Evolutionary conservation across 2,797 vertebrate genomes (phyloP), one percentile per base, ranked within the genome.

Genomic region (Spondyliosoma cantharus): DNA sequence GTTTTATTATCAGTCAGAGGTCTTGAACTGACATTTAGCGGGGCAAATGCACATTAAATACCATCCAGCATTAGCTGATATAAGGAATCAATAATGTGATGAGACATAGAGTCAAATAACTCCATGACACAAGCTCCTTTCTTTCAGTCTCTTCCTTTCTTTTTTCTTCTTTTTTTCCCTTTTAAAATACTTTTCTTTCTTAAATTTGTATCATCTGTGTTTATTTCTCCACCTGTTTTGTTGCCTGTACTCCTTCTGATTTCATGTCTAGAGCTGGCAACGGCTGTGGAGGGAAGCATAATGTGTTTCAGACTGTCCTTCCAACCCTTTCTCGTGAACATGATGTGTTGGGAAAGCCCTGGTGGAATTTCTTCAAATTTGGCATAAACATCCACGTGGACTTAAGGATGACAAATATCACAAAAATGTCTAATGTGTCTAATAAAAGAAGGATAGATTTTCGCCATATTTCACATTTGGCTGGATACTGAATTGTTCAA

Each of bases 11-110:
- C n/a, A 50, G 67, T 71, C 50, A 16, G 42, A 54, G 67, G 70
- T 27, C 48, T 72, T 83, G 69, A 76, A 52, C 50, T 37, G 82
- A 85, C 81, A 79, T 90, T 87, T 79, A 79, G 25, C 52, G 20
- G 76, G 42, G 62, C 48, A 43, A 71, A 70, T 59, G 50, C 11
- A 42, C 46, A 25, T 74, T 56, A 83, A 89, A 83, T 74, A 58
- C 19, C 70, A 57, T 66, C 45, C 45, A 1, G 45, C 58, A 71
- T 79, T 74, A 76, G 60, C n/a, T 79, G 46, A 59, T 71, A 37
- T 79, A 67, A 82, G 62, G n/a, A 83, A 80, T 87, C 71, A 66
- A 87, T 75, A 76, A 58, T 49, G 15, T 19, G 61, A 83, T 60
- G 71, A 61, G 63, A 76, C 79, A 37, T 58, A 48, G 56, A 68